These are phyloP conservation scores for Oasisia sp. DNA, from an alignment of 2,888 invertebrate genomes.

Conservation along the genomic window DNA sequence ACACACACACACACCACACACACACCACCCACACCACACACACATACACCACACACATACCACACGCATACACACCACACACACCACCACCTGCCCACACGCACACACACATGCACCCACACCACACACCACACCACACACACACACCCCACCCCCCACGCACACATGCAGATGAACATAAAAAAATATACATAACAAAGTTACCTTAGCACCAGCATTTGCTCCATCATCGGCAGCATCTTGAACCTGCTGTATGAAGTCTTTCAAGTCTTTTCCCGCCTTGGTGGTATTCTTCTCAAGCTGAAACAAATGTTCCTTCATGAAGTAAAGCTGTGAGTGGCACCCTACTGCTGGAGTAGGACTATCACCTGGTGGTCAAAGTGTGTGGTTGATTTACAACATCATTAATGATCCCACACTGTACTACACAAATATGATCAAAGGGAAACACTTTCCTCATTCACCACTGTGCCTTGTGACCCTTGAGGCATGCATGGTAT, in stretches of 20 bases:
- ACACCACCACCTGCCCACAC: neutral
- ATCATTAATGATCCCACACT: too few relatives aligned
- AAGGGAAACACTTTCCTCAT: too few relatives aligned
- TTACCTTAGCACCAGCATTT: neutral
- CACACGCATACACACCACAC: too few relatives aligned
- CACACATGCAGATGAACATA: neutral
- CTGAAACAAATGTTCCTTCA: neutral
- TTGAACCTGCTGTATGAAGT: neutral
- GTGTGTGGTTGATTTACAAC: too few relatives aligned
- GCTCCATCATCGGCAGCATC: neutral
- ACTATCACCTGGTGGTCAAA: too few relatives aligned
- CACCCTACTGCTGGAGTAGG: neutral
- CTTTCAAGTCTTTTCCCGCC: neutral
- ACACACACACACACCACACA: too few relatives aligned
- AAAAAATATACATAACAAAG: neutral
- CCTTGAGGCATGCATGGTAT: too few relatives aligned
- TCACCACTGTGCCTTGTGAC: too few relatives aligned
- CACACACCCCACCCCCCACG: neutral
- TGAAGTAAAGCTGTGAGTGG: neutral
- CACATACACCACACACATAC: neutral
- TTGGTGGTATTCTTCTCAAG: neutral
- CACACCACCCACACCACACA: too few relatives aligned
- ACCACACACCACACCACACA: too few relatives aligned
- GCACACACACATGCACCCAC: neutral
- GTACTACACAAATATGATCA: too few relatives aligned